A percentile compares a stretch with the other conserved stretches of the same genome.
phyloP scores from a whole-genome alignment of 2,113 vertebrate genomes.

The Upupa epops region DNA sequence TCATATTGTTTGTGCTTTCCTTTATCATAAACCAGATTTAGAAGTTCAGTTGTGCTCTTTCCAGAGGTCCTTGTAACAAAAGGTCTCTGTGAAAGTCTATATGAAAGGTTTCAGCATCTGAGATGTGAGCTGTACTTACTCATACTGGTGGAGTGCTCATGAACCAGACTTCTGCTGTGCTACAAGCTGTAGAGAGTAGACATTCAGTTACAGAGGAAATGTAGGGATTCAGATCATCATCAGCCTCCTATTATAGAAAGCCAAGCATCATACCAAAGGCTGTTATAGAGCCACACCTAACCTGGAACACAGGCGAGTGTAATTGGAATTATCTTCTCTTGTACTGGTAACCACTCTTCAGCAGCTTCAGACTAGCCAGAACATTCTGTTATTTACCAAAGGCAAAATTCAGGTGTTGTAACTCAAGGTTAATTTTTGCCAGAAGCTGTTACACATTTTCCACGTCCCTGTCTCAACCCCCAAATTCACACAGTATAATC shows the following conservation, averaged over 20 bases:
- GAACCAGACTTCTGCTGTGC: background rate
- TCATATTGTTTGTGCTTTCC: background rate
- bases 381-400: background rate
- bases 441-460: background rate
- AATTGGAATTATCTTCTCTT: background rate
- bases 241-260: background rate
- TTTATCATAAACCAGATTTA: background rate
- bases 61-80: background rate
- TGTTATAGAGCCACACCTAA: background rate
- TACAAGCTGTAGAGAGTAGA: background rate
- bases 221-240: background rate
- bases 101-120: background rate
- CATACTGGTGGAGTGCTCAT: background rate
- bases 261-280: background rate
- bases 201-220: background rate
- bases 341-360: background rate
- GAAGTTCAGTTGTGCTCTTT: background rate
- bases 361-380: background rate
- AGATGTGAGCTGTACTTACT: background rate
- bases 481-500: background rate
- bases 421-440: background rate
- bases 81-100: background rate
- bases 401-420: background rate
- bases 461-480: background rate
- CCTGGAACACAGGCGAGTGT: background rate